phyloP scores from a whole-genome alignment of 2,888 invertebrate species.

The Listrodromus nycthemerus region DNA sequence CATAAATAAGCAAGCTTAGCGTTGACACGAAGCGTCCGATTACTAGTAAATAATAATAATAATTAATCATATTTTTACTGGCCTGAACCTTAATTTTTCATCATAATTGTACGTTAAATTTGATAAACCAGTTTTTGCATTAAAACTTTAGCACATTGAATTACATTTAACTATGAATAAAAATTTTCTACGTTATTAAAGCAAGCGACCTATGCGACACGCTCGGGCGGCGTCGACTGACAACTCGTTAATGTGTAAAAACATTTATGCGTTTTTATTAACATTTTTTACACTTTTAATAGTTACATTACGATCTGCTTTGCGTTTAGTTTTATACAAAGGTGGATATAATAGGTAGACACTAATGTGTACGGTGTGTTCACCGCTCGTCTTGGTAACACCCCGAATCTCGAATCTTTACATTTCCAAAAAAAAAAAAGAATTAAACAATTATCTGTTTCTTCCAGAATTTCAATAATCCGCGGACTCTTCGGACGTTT shows the following conservation, averaged over 20 bases:
- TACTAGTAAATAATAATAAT: background rate
- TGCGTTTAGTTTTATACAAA: constrained; percentile 80
- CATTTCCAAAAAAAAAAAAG: constrained; percentile 20
- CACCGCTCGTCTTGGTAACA: constrained; percentile 70
- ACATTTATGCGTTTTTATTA: constrained; percentile 83
- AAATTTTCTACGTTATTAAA: background rate
- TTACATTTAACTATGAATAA: background rate
- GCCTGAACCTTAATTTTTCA: no score
- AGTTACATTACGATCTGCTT: constrained; percentile 80
- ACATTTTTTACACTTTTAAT: constrained; percentile 83
- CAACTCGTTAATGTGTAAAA: constrained; percentile 76
- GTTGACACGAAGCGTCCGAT: no score
- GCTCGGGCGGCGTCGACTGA: constrained; percentile 18
- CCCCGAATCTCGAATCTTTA: constrained; percentile 62
- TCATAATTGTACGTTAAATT: no score
- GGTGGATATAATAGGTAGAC: constrained; percentile 78
- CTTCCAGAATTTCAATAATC: constrained; percentile 38
- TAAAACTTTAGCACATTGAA: no score
- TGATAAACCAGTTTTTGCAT: no score
- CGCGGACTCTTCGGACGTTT: constrained; percentile 28
- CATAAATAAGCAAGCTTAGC: no score
- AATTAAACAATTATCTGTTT: constrained; percentile 18
- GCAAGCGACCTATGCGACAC: background rate
- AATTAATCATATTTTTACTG: no score
- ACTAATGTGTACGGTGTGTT: constrained; percentile 73